Evolutionary conservation across 1,140 invertebrate species (phyloP), one percentile per base, ranked within the genome.

Genomic region (Ceratina japonica): DNA sequence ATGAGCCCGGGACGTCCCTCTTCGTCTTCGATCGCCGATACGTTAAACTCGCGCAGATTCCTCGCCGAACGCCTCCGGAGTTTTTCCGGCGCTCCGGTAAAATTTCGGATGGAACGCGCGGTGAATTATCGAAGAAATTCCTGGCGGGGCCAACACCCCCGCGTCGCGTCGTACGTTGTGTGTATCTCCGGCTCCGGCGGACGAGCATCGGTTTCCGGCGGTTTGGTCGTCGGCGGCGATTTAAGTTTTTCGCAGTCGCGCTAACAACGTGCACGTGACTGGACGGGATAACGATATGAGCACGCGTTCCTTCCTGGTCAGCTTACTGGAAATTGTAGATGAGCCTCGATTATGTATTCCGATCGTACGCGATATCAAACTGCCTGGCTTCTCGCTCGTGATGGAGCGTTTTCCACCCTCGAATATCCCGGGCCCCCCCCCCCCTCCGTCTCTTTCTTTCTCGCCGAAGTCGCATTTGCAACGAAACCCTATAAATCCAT

Each of bases 331-430:
- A 85, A 91, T 90, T 90, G 89, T 90, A 90, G 89, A 90, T 90
- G 90, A 91, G 87, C 79, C 86, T 75, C 86, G 90, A 91, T 91
- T 90, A 90, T 84, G 89, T 90, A 91, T 90, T 90, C 89, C 86
- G 88, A 91, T 89, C 89, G 88, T 87, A 89, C 84, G 84, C 86
- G 90, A 90, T 91, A 91, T 86, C 86, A 81, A 80, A 77, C 79
- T 78, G 75, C 84, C 82, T 83, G 72, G 76, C 82, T 79, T 79
- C 84, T 84, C 82, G 73, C 83, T 83, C 63, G 86, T 91, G 90
- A 90, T 89, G 89, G 86, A 91, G 89, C 89, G 89, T 90, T 90
- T 89, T 91, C 89, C 87, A 72, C 87, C 83, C 85, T 86, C 87
- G 82, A 85, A 75, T 75, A n/a, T n/a, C n/a, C n/a, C n/a, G n/a